These are phyloP conservation scores for Rhagologus leucostigma DNA, from an alignment of 2,113 vertebrate genomes.

Conservation along the genomic window DNA sequence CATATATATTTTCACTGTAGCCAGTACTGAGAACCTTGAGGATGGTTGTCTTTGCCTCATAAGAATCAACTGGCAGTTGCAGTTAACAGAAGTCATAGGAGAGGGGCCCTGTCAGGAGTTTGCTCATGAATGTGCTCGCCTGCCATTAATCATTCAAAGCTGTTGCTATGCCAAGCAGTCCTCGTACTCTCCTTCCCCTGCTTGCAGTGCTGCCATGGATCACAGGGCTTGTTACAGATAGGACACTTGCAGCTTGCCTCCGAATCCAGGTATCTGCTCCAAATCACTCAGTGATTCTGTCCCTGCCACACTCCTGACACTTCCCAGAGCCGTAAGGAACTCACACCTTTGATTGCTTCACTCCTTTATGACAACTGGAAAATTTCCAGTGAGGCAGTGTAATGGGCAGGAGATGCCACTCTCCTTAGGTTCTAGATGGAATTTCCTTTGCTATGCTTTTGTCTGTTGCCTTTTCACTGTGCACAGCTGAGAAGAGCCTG, in stretches of 20 bases:
- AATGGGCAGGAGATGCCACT: neutral
- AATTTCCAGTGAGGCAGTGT: neutral
- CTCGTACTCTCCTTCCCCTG: neutral
- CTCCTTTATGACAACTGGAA: neutral
- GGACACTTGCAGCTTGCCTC: neutral
- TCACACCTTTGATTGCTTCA: neutral
- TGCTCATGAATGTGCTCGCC: neutral
- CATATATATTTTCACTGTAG: neutral
- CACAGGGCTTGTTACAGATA: neutral
- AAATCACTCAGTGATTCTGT: neutral
- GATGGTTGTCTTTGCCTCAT: neutral
- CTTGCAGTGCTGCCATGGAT: neutral
- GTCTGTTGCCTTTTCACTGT: neutral
- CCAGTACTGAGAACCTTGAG: neutral
- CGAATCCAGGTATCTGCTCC: neutral
- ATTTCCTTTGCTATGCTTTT: neutral
- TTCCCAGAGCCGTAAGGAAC: neutral
- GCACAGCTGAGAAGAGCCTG: neutral
- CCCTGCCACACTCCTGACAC: neutral
- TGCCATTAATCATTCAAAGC: neutral
- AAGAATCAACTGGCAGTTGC: neutral
- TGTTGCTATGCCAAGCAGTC: neutral
- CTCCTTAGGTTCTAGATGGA: neutral
- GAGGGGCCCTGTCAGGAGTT: neutral
- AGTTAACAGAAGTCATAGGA: neutral